Evolutionary conservation across 2,888 invertebrate species (phyloP), one percentile per base, ranked within the genome.

Genomic region (Nasonia oneida): DNA sequence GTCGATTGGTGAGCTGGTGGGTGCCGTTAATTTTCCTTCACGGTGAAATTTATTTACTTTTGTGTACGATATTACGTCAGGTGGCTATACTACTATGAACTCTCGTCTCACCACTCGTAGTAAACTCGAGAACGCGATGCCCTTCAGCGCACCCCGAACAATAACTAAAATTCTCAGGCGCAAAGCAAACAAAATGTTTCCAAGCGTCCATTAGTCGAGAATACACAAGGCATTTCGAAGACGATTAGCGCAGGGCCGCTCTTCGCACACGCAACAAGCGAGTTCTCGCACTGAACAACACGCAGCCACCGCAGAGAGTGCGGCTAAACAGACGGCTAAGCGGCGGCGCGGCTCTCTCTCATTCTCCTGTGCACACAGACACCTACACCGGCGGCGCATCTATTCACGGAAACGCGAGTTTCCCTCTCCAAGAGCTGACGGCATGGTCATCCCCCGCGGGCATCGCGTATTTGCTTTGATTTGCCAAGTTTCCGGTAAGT

Each of bases 401-500:
- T 75, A 76, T 80, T 80, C 81, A 76, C 71, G 84, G 70, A 84
- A 84, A 84, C 50, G 23, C 76, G 84, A 76, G 61, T 81, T 84
- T 81, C 84, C 77, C 42, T 29, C 67, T 14, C 12, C 14, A 14
- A 5, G 64, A 64, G 14, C 12, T 2, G 33, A 12, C 42, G 42
- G 33, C 64, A 15, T 53, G 79, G 86, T 79, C 84, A 84, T 78
- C 67, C 82, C 86, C 86, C 83, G 82, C 83, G 78, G 79, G 87
- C 86, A 86, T 89, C 47, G 84, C 82, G 86, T 87, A 91, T 92
- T 93, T 93, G 91, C 93, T 93, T 93, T 93, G 93, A 93, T 93
- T 93, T 90, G 88, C 87, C 89, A 92, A 93, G 92, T 93, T 93
- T 91, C 91, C 91, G 90, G 89, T 91, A 93, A 93, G 92, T 93